A percentile compares a stretch with the other conserved stretches of the same genome.
These are phyloP conservation scores for Phainopepla nitens DNA, from an alignment of 2,113 vertebrate genomes.

Conservation along the genomic window DNA sequence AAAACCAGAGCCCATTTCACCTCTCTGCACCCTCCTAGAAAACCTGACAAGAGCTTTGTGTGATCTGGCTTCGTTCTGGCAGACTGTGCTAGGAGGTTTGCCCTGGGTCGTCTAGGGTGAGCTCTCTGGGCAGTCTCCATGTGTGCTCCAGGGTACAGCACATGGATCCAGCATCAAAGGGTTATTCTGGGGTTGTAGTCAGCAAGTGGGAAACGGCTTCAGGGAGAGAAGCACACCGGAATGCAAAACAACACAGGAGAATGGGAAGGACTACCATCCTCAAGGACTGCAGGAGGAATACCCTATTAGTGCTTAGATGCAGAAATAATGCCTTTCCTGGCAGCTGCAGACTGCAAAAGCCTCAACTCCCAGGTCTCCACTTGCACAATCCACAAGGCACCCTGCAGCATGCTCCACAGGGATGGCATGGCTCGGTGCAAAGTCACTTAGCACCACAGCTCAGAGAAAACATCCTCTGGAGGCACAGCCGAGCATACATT, in stretches of 20 bases:
- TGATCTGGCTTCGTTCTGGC: background rate
- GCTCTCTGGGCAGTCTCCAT: background rate
- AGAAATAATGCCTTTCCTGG: conserved; percentile 28
- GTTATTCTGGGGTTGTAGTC: background rate
- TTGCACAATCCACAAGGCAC: background rate
- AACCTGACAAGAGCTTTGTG: background rate
- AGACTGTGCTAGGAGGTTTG: fast-evolving
- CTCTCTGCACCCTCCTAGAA: background rate
- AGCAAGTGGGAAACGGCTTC: fast-evolving
- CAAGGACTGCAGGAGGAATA: background rate
- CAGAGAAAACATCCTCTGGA: background rate
- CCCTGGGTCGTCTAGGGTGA: background rate
- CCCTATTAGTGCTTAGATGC: background rate
- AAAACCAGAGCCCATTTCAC: background rate
- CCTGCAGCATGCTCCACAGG: background rate
- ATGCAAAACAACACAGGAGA: background rate
- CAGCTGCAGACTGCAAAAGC: conserved; percentile 5
- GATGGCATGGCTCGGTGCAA: background rate
- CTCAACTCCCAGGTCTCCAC: background rate
- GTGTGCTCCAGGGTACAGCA: background rate
- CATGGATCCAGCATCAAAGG: background rate
- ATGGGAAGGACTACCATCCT: background rate
- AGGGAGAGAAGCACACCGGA: background rate
- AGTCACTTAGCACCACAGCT: background rate
- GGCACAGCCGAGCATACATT: background rate